A percentile compares a stretch with the other conserved stretches of the same genome.
Evolutionary conservation across 1,140 invertebrate genomes (phyloP).

Genomic region (Drosophila nigrodunni): DNA sequence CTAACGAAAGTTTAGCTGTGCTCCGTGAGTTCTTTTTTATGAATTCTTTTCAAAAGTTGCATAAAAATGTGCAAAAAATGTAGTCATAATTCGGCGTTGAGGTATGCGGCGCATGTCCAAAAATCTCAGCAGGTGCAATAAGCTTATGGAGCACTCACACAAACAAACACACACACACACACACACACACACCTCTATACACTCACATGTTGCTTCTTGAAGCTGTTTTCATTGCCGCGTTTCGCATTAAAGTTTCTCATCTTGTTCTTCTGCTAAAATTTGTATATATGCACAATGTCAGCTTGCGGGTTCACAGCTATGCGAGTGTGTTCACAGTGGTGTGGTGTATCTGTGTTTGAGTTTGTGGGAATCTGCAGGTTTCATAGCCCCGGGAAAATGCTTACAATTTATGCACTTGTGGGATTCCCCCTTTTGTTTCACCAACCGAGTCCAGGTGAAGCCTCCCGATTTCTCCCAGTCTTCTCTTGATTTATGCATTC

Average conservation of each 20-base stretch:
- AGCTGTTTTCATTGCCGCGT: constrained; percentile 23
- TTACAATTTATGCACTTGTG: constrained; percentile 75
- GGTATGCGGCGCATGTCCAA: constrained; percentile 60
- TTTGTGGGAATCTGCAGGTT: constrained; percentile 4
- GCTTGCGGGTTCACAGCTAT: constrained; percentile 15
- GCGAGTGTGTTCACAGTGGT: neutral
- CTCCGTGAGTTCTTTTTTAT: constrained; percentile 38
- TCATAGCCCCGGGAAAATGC: constrained; percentile 61
- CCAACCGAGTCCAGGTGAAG: neutral
- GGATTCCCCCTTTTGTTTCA: constrained; percentile 44
- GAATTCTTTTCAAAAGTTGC: constrained; percentile 10
- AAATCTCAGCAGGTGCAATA: constrained; percentile 68
- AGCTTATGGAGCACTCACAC: constrained; percentile 25
- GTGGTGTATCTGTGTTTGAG: neutral
- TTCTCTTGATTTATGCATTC: constrained; percentile 69
- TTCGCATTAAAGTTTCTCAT: constrained; percentile 34
- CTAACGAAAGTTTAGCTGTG: constrained; percentile 53
- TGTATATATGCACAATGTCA: constrained; percentile 27
- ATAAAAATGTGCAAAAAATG: constrained; percentile 46
- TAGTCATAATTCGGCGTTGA: constrained; percentile 51
- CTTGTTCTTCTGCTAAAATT: neutral
- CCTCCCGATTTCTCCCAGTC: constrained; percentile 7
- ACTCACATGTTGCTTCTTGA: constrained; percentile 53
- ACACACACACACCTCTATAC: constrained; percentile 13
- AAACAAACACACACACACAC: constrained; percentile 14